Base-by-base conservation (phyloP, 2,888 invertebrate species). In the Meganola albula region DNA sequence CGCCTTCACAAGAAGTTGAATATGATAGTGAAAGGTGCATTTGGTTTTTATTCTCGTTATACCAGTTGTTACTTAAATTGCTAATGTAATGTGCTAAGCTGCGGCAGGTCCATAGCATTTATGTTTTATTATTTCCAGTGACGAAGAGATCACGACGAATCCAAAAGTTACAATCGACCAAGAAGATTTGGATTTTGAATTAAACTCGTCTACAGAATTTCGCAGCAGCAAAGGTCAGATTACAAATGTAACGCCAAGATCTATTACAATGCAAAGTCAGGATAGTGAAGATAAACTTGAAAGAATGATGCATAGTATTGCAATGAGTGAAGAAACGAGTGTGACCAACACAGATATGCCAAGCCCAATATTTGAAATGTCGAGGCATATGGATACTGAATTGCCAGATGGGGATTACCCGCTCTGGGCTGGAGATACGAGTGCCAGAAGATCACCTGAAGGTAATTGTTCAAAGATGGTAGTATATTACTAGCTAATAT, bases 121-220 rank as follows among this genome's bases (percentile, higher is more conserved):
- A 9, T 23, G 8, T 10, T 12, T 12, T 8, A 12, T 34, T 28
- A 40, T 34, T 59, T 56, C 10, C 52, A 92, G 92, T 59, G 93
- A 93, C 37, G 90, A 89, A 14, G 92, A 91, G 44, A 87, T 66
- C 32, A 80, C 88, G 18, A 90, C 88, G 4, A 95, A 94, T 82
- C 95, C 95, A 12, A 80, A 93, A 60, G 94, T 97, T 0, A 92
- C 93, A 12, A 91, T 92, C 28, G 92, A 93, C 48, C 93, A 94
- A 72, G 96, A 96, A 63, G 96, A 96, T 63, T 78, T 95, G 24
- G 84, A 83, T 24, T 55, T 77, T n/a, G 83, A 82, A 6, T 48
- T 57, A n/a, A 64, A 49, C 27, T 41, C 61, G 7, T 46, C 63
- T 6, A 29, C 36, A 2, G 54, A 57, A 30, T 40, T 40, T 14